phyloP scores from a whole-genome alignment of 2,888 invertebrate genomes.

The Limnephilus marmoratus region DNA sequence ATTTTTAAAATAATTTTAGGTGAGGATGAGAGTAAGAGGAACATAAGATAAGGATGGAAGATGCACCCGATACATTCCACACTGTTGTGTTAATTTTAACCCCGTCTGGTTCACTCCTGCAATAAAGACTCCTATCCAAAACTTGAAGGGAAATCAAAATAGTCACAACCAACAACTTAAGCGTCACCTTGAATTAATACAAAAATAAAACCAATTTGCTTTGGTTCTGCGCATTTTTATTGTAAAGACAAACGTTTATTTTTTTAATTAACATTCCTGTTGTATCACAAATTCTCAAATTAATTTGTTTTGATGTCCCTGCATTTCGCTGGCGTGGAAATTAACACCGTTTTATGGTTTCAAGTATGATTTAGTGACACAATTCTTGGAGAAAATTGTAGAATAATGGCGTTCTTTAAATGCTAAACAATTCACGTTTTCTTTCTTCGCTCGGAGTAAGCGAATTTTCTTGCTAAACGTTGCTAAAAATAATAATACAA shows the following conservation, averaged over 20 bases:
- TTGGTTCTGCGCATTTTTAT: neutral
- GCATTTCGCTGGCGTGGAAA: neutral
- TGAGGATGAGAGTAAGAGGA: no score
- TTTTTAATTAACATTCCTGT: neutral
- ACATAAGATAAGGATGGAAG: no score
- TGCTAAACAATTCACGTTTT: neutral
- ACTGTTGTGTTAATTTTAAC: no score
- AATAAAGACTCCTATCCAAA: no score
- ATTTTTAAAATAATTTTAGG: no score
- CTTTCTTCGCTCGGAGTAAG: neutral
- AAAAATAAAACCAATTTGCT: neutral
- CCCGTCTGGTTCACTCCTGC: no score
- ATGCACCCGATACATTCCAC: no score
- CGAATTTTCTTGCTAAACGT: neutral
- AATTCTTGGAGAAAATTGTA: neutral
- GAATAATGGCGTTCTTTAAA: neutral
- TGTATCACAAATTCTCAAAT: neutral
- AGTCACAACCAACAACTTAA: no score
- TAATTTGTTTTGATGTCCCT: neutral
- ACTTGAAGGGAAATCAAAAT: no score
- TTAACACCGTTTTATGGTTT: neutral
- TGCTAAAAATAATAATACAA: slow-evolving; percentile 2
- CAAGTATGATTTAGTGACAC: neutral
- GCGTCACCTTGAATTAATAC: no score
- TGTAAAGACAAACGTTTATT: neutral